These are phyloP conservation scores for Cephalopterus ornatus DNA, from an alignment of 2,113 vertebrate species.

Conservation along the genomic window DNA sequence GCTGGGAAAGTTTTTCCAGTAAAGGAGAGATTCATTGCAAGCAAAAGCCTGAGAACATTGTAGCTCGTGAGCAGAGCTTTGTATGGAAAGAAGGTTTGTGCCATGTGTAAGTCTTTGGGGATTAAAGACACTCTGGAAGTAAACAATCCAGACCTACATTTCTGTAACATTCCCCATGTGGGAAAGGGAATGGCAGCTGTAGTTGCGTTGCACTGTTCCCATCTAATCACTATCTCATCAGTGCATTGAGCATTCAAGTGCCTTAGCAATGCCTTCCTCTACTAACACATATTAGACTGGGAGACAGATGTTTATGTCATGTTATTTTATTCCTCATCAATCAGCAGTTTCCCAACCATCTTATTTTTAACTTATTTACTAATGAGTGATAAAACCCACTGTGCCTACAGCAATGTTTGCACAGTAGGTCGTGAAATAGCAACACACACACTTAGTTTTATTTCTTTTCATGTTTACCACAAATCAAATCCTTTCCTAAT, in stretches of 20 bases:
- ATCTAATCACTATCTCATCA: conserved; percentile 54
- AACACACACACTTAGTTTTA: conserved; percentile 21
- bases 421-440: conserved; percentile 45
- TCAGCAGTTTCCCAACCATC: conserved; percentile 68
- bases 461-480: conserved; percentile 31
- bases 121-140: conserved; percentile 3
- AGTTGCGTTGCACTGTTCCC: neutral
- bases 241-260: conserved; percentile 52
- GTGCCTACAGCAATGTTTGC: conserved; percentile 53
- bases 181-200: conserved; percentile 20
- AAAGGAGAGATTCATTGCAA: neutral
- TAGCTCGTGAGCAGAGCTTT: neutral
- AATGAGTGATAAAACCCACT: conserved; percentile 68
- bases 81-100: neutral
- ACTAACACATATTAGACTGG: conserved; percentile 46
- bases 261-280: conserved; percentile 62
- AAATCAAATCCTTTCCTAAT: conserved; percentile 36
- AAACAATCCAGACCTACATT: neutral
- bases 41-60: neutral
- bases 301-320: conserved; percentile 69
- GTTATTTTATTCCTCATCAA: conserved; percentile 70
- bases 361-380: conserved; percentile 75
- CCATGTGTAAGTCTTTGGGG: neutral
- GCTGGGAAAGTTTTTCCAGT: neutral
- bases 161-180: neutral